Evolutionary conservation across 2,888 invertebrate species (phyloP), one percentile per base, ranked within the genome.

Genomic region (Eupithecia exiguata): DNA sequence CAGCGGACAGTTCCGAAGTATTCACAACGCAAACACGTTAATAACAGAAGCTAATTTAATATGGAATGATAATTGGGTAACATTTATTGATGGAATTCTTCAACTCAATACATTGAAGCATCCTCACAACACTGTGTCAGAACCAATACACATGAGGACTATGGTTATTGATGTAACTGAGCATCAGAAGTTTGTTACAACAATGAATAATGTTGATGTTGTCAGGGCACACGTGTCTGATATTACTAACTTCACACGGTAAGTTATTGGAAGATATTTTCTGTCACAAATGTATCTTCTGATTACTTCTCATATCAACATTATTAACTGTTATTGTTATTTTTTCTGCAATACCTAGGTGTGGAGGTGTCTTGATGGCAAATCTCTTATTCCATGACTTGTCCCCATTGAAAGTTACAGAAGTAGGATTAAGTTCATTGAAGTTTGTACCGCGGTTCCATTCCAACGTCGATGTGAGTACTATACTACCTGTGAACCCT

Each of bases 51-150:
- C 91, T 5, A 71, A 80, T 30, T 76, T 95, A 0, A 84, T 87
- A 62, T 98, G 97, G 97, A 91, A 94, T n/a, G 95, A 95, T 72
- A 97, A 97, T 86, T 98, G 98, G 97, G 95, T 97, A 0, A 95
- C 97, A 5, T 97, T 97, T 83, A 92, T 98, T 82, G 98, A 98
- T 87, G 96, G 96, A 0, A 95, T 98, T 94, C 89, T 98, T 30
- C 98, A 98, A 91, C 95, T 97, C 75, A 94, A 96, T 68, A 94
- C 96, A 16, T 83, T 97, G 25, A 95, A 95, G 46, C 91, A 95
- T 70, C 92, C 95, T 25, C 92, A 95, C 7, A 93, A 96, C 62
- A 93, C 95, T 0, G 91, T 97, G 0, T 91, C 95, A 49, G 89
- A 96, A 21, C 97, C 97, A 2, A 96, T 95, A 0, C 77, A 74